Evolutionary conservation across 2,113 vertebrate species (phyloP).

Genomic region (Suncus etruscus): DNA sequence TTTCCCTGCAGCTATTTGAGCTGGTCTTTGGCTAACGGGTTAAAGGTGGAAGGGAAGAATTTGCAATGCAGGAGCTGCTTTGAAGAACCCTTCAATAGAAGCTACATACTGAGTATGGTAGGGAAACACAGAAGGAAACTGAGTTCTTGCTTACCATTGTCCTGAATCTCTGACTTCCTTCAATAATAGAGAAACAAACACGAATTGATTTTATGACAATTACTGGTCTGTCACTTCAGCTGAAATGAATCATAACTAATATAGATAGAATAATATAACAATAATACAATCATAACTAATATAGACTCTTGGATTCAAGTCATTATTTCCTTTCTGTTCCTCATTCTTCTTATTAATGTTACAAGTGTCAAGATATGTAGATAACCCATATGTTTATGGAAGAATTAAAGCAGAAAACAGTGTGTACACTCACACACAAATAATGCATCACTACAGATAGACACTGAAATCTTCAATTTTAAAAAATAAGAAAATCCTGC

Average conservation of each 20-base stretch:
- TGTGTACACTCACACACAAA: not conserved
- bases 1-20: not conserved
- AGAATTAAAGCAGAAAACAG: not conserved
- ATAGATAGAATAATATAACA: not conserved
- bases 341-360: not conserved
- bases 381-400: not conserved
- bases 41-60: not conserved
- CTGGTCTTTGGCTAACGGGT: not conserved
- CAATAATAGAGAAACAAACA: not conserved
- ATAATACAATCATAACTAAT: not conserved
- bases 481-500: not conserved
- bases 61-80: not conserved
- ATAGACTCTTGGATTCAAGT: not conserved
- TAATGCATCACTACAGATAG: too few species aligned
- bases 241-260: not conserved
- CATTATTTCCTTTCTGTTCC: not conserved
- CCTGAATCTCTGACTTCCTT: not conserved
- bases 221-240: not conserved
- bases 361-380: not conserved
- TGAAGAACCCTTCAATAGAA: too few species aligned
- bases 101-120: not conserved
- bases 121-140: not conserved
- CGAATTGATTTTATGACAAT: not conserved
- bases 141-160: not conserved
- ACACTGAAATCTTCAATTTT: not conserved